Evolutionary conservation across 2,888 invertebrate species (phyloP).

Genomic region (Archips crataeganus): DNA sequence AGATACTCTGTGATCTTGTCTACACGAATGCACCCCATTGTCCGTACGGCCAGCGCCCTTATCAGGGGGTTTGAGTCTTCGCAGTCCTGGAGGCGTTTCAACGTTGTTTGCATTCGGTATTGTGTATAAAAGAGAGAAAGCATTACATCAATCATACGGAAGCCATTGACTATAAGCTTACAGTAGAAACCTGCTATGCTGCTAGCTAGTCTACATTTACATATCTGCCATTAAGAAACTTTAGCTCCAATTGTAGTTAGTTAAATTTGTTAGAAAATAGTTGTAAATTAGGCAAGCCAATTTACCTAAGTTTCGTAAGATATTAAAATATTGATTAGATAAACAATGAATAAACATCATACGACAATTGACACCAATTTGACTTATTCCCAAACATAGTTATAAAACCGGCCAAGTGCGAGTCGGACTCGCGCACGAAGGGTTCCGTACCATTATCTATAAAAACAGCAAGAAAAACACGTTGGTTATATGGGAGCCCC

Average conservation of each 20-base stretch:
- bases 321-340: neutral
- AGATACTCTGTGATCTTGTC: conserved; percentile 99
- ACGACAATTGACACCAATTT: no score
- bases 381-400: no score
- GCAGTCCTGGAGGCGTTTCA: conserved; percentile 92
- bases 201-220: conserved; percentile 29
- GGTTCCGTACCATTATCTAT: no score
- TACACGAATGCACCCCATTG: conserved; percentile 99
- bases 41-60: conserved; percentile 98
- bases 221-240: neutral
- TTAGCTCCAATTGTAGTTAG: neutral
- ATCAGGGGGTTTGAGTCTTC: conserved; percentile 99
- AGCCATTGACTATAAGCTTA: conserved; percentile 72
- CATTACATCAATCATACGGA: conserved; percentile 70
- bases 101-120: conserved; percentile 62
- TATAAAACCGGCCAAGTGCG: no score
- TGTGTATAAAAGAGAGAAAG: conserved; percentile 65
- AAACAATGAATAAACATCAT: neutral
- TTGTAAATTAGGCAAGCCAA: neutral
- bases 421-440: no score
- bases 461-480: no score
- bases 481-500: no score
- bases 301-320: neutral
- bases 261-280: neutral
- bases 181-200: conserved; percentile 56